phyloP scores from a whole-genome alignment of 2,113 vertebrate genomes.

The Lates calcarifer region DNA sequence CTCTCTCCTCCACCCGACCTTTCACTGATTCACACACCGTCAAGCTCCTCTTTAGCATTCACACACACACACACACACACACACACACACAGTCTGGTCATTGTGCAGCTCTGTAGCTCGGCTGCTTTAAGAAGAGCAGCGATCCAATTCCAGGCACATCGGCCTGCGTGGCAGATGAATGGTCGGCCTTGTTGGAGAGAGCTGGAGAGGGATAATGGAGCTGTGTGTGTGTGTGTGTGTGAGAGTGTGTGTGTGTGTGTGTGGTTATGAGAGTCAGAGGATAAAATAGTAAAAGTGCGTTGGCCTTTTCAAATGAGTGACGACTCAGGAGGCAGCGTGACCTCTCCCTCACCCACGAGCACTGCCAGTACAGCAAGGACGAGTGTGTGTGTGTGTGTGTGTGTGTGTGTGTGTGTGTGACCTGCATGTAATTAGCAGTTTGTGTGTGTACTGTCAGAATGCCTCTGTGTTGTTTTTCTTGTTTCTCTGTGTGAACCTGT shows the following conservation, averaged over 20 bases:
- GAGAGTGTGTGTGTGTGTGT: slow-evolving; percentile 1
- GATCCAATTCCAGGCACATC: slow-evolving; percentile 45
- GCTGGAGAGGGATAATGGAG: slow-evolving; percentile 29
- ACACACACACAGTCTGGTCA: slow-evolving; percentile 20
- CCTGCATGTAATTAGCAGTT: background rate
- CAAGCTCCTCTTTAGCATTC: slow-evolving; percentile 11
- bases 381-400: slow-evolving; percentile 18
- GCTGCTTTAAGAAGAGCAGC: slow-evolving; percentile 11
- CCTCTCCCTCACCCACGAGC: slow-evolving; percentile 35
- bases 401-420: background rate
- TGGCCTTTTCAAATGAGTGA: slow-evolving; percentile 42
- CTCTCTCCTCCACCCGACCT: background rate
- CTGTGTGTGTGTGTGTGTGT: slow-evolving; percentile 13
- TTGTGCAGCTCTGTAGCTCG: background rate
- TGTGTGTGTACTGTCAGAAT: too few relatives aligned
- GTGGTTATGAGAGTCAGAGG: background rate
- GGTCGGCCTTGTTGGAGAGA: slow-evolving; percentile 22
- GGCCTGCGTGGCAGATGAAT: slow-evolving; percentile 35
- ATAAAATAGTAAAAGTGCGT: slow-evolving; percentile 17
- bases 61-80: slow-evolving; percentile 39
- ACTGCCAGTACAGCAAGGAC: background rate
- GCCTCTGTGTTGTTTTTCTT: background rate
- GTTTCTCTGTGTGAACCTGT: background rate
- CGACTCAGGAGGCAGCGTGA: slow-evolving; percentile 25
- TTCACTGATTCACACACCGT: background rate